A percentile compares a stretch with the other conserved stretches of the same genome.
Conservation (phyloP, 2,888 invertebrate species). For the Eudasyphora cyanicolor region DNA sequence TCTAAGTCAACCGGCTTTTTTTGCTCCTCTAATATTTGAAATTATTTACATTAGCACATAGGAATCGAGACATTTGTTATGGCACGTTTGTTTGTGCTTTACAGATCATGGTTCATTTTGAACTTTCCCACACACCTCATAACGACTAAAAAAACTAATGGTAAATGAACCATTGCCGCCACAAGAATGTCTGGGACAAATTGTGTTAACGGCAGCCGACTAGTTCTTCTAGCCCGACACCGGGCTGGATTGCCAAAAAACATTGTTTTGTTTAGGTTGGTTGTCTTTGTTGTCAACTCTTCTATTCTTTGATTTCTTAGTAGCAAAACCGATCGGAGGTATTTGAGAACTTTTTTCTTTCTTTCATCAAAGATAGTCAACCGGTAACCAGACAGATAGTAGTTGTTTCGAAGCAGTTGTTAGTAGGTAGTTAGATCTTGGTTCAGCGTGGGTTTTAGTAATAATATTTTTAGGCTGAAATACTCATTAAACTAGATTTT, state of each 20-base stretch:
- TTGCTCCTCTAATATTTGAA: background rate
- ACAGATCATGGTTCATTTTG: slow-evolving; percentile 26
- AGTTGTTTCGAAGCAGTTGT: no score
- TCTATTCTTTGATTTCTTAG: background rate
- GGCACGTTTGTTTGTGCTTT: background rate
- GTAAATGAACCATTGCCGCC: background rate
- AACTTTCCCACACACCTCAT: slow-evolving; percentile 54
- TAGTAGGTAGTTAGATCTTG: no score
- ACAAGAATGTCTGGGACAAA: slow-evolving; percentile 11
- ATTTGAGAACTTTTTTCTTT: slow-evolving; percentile 2
- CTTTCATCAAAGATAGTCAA: background rate
- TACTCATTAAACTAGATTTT: no score
- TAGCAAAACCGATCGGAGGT: slow-evolving; percentile 2
- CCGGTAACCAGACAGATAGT: no score
- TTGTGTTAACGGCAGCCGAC: slow-evolving; percentile 32
- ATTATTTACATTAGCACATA: no score
- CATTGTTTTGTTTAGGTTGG: background rate
- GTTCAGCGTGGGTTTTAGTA: no score
- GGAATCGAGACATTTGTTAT: no score
- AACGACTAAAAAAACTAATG: no score
- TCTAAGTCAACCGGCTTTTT: background rate
- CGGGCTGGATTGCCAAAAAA: no score
- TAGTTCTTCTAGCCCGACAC: slow-evolving; percentile 40
- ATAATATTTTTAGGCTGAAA: no score
- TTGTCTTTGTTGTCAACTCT: slow-evolving; percentile 5